Percentiles rank a stretch among this genome's conserved stretches.
Conservation (phyloP, 92 coral and sea anemone genomes). For the Paramuricea clavata region DNA sequence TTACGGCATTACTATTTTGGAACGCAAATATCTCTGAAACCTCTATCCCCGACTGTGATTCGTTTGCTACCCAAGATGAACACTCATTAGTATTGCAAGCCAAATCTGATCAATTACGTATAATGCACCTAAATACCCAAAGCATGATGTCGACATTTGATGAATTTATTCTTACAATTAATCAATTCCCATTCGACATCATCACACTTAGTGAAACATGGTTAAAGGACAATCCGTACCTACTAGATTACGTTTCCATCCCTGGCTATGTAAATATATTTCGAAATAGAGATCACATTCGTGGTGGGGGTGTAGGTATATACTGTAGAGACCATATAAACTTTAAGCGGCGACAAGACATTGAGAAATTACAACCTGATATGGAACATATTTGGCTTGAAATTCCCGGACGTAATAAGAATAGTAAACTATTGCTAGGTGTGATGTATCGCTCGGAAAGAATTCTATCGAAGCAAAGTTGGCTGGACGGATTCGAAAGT, state of each 20-base stretch:
- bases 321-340: conserved; percentile 10
- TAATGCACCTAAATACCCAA: conserved; percentile 16
- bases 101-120: not conserved
- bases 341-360: conserved; percentile 32
- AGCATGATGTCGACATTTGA: not conserved
- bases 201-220: not conserved
- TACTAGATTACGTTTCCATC: not conserved
- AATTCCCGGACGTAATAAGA: conserved; percentile 25
- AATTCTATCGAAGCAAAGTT: not conserved
- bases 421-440: conserved; percentile 28
- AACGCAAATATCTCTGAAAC: conserved; percentile 6
- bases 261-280: conserved; percentile 20
- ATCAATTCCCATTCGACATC: not conserved
- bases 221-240: not conserved
- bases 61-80: conserved; percentile 7
- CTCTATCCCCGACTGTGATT: not conserved
- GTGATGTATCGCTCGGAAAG: conserved; percentile 20
- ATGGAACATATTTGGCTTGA: conserved; percentile 43
- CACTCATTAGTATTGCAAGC: not conserved
- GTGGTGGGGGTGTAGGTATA: conserved; percentile 37
- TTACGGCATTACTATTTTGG: conserved; percentile 42
- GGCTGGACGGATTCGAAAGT: not conserved
- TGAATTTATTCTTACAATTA: not conserved
- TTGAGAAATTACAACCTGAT: conserved; percentile 22
- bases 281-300: conserved; percentile 15